These are phyloP conservation scores for Acrobasis repandana DNA, from an alignment of 2,888 invertebrate species.

Conservation along the genomic window DNA sequence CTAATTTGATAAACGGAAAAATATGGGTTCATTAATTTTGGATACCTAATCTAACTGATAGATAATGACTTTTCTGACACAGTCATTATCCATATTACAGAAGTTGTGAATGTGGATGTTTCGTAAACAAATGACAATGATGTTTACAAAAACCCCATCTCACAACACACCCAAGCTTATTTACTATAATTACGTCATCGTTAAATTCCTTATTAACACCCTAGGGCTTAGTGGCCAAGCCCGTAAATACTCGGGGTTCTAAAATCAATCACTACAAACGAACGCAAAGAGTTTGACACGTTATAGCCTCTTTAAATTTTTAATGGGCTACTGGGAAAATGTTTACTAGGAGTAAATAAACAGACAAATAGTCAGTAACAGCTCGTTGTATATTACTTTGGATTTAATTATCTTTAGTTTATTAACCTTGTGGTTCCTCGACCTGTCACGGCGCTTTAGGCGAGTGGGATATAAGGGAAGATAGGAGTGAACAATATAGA, in stretches of 20 bases:
- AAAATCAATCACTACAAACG: conserved; percentile 23
- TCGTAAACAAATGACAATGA: neutral
- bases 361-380: conserved; percentile 6
- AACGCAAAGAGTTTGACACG: conserved; percentile 5
- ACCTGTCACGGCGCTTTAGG: no score
- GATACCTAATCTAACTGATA: no score
- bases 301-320: conserved; percentile 18
- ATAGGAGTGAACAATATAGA: no score
- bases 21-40: no score
- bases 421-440: neutral
- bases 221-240: conserved; percentile 5
- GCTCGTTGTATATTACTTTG: conserved; percentile 2
- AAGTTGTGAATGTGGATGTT: no score
- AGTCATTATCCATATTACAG: no score
- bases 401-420: neutral
- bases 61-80: no score
- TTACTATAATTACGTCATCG: conserved; percentile 2
- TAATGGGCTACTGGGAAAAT: conserved; percentile 16
- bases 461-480: no score
- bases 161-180: neutral
- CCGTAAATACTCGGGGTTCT: conserved; percentile 15
- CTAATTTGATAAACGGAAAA: no score
- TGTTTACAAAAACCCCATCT: neutral
- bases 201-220: conserved; percentile 13
- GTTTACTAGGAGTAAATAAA: conserved; percentile 6